Base-by-base conservation (phyloP, 2,113 vertebrate species). In the Athene noctua region DNA sequence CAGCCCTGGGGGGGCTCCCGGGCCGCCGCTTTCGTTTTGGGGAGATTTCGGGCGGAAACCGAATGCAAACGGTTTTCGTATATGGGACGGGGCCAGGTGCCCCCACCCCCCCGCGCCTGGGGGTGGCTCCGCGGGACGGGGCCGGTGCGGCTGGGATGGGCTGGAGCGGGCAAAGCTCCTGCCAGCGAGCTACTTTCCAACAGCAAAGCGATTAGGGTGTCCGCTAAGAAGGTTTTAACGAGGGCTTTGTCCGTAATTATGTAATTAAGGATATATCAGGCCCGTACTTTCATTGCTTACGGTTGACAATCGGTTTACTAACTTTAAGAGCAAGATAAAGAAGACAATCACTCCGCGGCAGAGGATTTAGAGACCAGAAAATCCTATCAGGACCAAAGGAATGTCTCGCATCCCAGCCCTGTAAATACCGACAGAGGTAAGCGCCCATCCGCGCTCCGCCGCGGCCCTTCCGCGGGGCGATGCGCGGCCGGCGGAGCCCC, bases 361-460 rank as follows among this genome's bases (percentile, higher is more conserved):
- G 99, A 99, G 94, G 99, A 99, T 97, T 97, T 98, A 88, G 99
- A 99, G 97, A 97, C 97, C 74, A 99, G 98, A 97, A 98, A 99
- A 98, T 96, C 98, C 91, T 98, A 98, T 90, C 98, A 98, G 97
- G 98, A 99, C 97, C 99, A 98, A 94, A 98, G 98, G 98, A 98
- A 96, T 74, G 92, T 96, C 95, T 96, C 98, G 38, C 99, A 98
- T 95, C 97, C 99, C 95, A 98, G 98, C 97, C 98, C 98, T 87
- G 98, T 98, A 98, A 97, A 98, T 90, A 95, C 97, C 63, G 98
- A 98, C 70, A 98, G 99, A 93, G 99, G 99, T 99, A 97, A 97
- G 97, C 74, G 29, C 51, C 25, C 26, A 32, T 44, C 29, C 22
- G 40, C 16, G 61, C 40, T 29, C 40, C 17, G 46, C 46, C 19